Conservation (phyloP, 2,888 invertebrate species). For the Sturmia bella region DNA sequence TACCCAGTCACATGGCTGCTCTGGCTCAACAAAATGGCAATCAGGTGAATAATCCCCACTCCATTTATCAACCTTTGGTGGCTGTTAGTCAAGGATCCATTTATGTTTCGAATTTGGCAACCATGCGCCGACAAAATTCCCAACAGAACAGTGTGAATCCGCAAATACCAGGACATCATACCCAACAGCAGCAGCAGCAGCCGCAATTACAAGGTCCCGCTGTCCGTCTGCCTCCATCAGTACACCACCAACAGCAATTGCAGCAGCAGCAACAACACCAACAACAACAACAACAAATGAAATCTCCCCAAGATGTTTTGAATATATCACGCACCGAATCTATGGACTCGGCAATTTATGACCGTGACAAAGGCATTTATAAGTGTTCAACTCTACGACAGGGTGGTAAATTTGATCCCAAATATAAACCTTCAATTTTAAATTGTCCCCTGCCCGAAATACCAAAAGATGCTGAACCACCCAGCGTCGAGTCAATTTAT, state of each 20-base stretch:
- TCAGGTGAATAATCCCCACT: constrained; percentile 79
- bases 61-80: constrained; percentile 80
- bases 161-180: constrained; percentile 77
- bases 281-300: constrained; percentile 68
- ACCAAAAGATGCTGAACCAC: constrained; percentile 81
- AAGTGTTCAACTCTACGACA: constrained; percentile 82
- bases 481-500: constrained; percentile 78
- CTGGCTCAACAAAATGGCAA: constrained; percentile 74
- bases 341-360: constrained; percentile 81
- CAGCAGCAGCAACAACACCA: constrained; percentile 66
- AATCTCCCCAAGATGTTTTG: constrained; percentile 75
- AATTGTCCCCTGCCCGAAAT: constrained; percentile 82
- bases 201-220: constrained; percentile 70
- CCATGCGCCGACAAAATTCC: constrained; percentile 80
- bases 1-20: constrained; percentile 78
- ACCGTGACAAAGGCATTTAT: constrained; percentile 82
- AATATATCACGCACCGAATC: constrained; percentile 77
- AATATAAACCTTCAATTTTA: constrained; percentile 82
- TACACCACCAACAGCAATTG: constrained; percentile 72
- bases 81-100: constrained; percentile 79
- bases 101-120: constrained; percentile 80
- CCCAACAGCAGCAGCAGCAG: constrained; percentile 74
- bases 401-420: constrained; percentile 82
- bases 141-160: constrained; percentile 75
- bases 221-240: constrained; percentile 68